These are phyloP conservation scores for Bombus superbus DNA, from an alignment of 1,140 invertebrate genomes.

Conservation along the genomic window DNA sequence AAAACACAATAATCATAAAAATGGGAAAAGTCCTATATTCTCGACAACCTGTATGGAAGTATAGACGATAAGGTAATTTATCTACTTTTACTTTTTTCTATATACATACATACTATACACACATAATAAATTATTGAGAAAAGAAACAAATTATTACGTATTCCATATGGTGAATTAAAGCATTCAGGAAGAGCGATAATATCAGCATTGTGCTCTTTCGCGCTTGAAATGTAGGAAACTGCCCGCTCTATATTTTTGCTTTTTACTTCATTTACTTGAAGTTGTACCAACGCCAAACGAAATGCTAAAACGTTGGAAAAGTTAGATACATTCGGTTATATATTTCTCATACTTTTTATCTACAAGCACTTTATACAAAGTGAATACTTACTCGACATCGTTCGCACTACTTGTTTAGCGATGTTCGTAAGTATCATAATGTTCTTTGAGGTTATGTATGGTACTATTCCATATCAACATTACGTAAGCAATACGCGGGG, in stretches of 20 bases:
- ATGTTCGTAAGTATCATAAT: slow-evolving; percentile 56
- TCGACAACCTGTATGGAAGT: not conserved
- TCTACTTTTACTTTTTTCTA: not conserved
- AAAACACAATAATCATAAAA: not conserved
- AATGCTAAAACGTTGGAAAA: slow-evolving; percentile 70
- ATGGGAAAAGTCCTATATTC: too few species aligned
- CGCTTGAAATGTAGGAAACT: slow-evolving; percentile 88
- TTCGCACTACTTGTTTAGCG: slow-evolving; percentile 48
- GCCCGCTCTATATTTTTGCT: slow-evolving; percentile 89
- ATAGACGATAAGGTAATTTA: not conserved
- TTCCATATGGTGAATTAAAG: slow-evolving; percentile 97
- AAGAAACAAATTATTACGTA: slow-evolving; percentile 82
- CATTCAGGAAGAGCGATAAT: slow-evolving; percentile 95
- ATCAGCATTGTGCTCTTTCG: slow-evolving; percentile 89
- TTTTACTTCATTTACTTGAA: slow-evolving; percentile 90
- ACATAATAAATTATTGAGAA: not conserved
- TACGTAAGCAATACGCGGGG: slow-evolving; percentile 34
- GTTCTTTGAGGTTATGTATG: slow-evolving; percentile 67
- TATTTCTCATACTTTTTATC: not conserved
- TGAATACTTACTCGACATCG: slow-evolving; percentile 71
- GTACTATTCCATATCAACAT: not conserved
- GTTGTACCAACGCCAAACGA: slow-evolving; percentile 90
- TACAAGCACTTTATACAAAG: not conserved
- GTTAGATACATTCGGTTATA: not conserved
- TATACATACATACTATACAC: not conserved